phyloP scores from a whole-genome alignment of 2,888 invertebrate species.

The Melanotus villosus region DNA sequence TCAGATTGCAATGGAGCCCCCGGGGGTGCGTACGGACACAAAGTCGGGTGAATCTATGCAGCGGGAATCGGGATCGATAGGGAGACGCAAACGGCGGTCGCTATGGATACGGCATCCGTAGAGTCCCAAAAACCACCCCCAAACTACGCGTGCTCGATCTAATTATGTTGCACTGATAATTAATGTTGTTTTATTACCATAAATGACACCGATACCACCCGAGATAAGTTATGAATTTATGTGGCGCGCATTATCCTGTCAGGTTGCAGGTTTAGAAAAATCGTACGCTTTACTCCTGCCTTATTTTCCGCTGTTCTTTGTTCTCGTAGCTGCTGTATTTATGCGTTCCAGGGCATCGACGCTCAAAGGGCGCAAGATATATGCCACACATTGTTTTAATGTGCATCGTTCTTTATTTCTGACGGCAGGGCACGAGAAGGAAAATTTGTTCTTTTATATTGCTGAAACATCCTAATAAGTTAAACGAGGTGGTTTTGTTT shows the following conservation, averaged over 20 bases:
- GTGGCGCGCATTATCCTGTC: background rate
- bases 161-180: constrained; percentile 35
- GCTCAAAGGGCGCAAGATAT: constrained; percentile 29
- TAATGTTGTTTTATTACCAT: constrained; percentile 14
- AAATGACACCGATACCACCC: background rate
- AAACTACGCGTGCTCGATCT: constrained; percentile 40
- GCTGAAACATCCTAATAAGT: constrained; percentile 24
- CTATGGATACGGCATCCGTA: constrained; percentile 53
- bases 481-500: constrained; percentile 31
- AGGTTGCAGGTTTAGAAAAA: background rate
- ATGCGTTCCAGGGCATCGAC: constrained; percentile 19
- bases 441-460: constrained; percentile 28
- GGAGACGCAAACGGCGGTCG: constrained; percentile 53
- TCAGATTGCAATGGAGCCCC: constrained; percentile 35
- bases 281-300: background rate
- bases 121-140: constrained; percentile 45
- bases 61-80: constrained; percentile 47
- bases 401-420: constrained; percentile 23
- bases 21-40: constrained; percentile 42
- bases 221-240: background rate
- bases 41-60: constrained; percentile 43
- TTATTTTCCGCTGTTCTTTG: constrained; percentile 21
- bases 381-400: constrained; percentile 30
- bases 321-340: constrained; percentile 8
- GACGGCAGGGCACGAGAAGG: background rate